Conservation (phyloP, 2,888 invertebrate species). For the Drosophila kuntzei region DNA sequence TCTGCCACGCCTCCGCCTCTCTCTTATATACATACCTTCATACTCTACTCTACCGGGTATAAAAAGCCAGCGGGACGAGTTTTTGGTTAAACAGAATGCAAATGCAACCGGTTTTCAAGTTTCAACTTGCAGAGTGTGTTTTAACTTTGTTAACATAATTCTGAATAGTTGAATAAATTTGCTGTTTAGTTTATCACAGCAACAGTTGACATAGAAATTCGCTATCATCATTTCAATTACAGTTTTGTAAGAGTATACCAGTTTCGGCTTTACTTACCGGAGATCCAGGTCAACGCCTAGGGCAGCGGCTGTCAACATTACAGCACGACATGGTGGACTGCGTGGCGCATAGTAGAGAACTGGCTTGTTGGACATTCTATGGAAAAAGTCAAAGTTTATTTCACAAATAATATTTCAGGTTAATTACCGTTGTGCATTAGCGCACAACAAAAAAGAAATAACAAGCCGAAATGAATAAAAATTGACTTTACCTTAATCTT, state of each 20-base stretch:
- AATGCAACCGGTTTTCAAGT: conserved; percentile 43
- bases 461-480: conserved; percentile 7
- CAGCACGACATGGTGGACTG: conserved; percentile 89
- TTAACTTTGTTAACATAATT: not conserved
- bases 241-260: conserved; percentile 3
- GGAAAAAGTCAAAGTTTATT: not conserved
- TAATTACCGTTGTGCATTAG: conserved; percentile 33
- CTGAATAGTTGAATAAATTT: not conserved
- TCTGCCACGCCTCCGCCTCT: too few relatives aligned
- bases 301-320: conserved; percentile 88
- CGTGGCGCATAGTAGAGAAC: conserved; percentile 88
- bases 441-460: not conserved
- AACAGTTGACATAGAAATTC: not conserved
- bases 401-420: conserved; percentile 12
- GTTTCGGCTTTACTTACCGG: conserved; percentile 66
- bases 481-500: conserved; percentile 24
- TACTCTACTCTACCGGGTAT: not conserved
- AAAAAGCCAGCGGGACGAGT: conserved; percentile 8
- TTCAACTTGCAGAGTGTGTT: not conserved
- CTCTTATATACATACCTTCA: not conserved
- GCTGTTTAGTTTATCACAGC: not conserved
- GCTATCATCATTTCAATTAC: not conserved
- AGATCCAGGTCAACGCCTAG: conserved; percentile 88
- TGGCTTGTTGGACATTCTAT: conserved; percentile 79
- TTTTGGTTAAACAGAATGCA: conserved; percentile 2